phyloP scores from a whole-genome alignment of 2,888 invertebrate genomes.

The Drosophila cyrtoloma region DNA sequence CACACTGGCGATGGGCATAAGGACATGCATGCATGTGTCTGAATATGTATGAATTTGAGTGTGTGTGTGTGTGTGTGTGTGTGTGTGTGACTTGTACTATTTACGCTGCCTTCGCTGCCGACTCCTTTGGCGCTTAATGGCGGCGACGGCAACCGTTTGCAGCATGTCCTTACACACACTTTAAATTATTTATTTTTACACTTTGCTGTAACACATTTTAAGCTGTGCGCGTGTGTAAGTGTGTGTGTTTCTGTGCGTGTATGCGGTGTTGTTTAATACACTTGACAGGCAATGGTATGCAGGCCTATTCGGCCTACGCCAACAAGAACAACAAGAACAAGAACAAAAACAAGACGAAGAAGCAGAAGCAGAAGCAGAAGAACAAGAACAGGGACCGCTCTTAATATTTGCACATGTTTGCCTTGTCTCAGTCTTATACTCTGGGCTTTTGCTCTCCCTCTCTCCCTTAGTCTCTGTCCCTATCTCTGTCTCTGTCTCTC shows the following conservation, averaged over 20 bases:
- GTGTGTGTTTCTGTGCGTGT: constrained; percentile 21
- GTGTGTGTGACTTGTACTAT: constrained; percentile 58
- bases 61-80: constrained; percentile 15
- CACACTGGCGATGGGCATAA: constrained; percentile 47
- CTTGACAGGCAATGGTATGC: constrained; percentile 59
- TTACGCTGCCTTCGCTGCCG: constrained; percentile 64
- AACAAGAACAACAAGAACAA: constrained; percentile 21
- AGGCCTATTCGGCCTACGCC: constrained; percentile 45
- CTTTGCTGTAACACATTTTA: constrained; percentile 81
- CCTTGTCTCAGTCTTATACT: constrained; percentile 16
- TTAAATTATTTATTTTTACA: constrained; percentile 82
- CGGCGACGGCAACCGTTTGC: constrained; percentile 66
- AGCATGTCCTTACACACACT: constrained; percentile 81
- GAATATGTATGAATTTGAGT: constrained; percentile 4
- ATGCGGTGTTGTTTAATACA: constrained; percentile 59
- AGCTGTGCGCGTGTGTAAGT: constrained; percentile 46
- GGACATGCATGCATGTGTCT: constrained; percentile 27
- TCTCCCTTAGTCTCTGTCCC: constrained; percentile 13
- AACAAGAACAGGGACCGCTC: constrained; percentile 52
- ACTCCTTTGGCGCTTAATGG: constrained; percentile 71
- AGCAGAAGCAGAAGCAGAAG: constrained; percentile 42
- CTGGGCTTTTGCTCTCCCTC: not conserved
- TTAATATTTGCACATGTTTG: constrained; percentile 66
- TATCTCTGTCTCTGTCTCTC: constrained; percentile 6
- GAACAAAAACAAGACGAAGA: constrained; percentile 19